Evolutionary conservation across 2,888 invertebrate genomes (phyloP), one percentile per base, ranked within the genome.

Genomic region (Mimachlamys varia): DNA sequence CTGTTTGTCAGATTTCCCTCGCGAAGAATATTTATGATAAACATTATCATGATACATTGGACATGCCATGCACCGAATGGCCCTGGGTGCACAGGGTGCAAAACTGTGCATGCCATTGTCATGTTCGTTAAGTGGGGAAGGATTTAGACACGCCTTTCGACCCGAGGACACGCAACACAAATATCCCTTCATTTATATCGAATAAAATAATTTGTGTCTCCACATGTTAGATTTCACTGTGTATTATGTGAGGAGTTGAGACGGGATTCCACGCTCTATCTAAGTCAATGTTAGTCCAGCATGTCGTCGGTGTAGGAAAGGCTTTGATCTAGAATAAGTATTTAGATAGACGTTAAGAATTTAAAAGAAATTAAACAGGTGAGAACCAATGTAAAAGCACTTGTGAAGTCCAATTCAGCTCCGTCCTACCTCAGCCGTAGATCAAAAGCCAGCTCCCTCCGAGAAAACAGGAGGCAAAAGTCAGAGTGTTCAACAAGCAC

Each of bases 341-440:
- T 76, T 76, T 76, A 76, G 76, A 76, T 12, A 76, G 76, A 76
- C 76, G 76, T 76, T 76, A 27, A 76, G 76, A 76, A 76, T 76
- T 76, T 33, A 76, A 76, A 33, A 76, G 33, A 10, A 76, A 76
- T 76, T 76, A 76, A 76, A 76, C 76, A 76, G 27, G 33, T 76
- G 76, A 76, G 13, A 76, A 33, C 33, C 76, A 76, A 27, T 76
- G 27, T 33, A 15, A 76, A 76, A 76, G 76, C 4, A 12, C 12
- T 76, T 76, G 76, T 12, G 33, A 33, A 76, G 27, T 33, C 33
- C 33, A 15, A 76, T 27, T 76, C 76, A 33, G 12, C 27, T 33
- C n/a, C 44, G 44, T 44, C 33, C 76, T 76, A 76, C 27, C 76
- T 76, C 76, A 13, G 17, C 33, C 76, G 17, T 22, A 33, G 76